A percentile compares a stretch with the other conserved stretches of the same genome.
phyloP scores from a whole-genome alignment of 1,140 invertebrate species.

The Listronotus bonariensis region DNA sequence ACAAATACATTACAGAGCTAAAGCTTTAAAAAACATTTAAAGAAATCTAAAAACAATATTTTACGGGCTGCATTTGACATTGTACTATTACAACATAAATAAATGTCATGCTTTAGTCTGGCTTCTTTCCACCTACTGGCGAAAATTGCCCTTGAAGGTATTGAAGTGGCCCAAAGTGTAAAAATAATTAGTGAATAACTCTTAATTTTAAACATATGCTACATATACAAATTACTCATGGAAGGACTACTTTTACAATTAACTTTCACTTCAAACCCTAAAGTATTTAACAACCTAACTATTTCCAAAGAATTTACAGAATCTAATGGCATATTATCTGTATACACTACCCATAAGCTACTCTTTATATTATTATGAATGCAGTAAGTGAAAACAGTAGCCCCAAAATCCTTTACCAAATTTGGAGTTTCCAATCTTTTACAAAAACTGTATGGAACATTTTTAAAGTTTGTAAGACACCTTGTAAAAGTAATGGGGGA shows the following conservation, averaged over 20 bases:
- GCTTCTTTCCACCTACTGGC: no score
- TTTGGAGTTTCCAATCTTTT: conserved; percentile 45
- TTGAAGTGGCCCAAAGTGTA: no score
- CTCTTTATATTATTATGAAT: conserved; percentile 34
- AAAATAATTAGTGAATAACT: no score
- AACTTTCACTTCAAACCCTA: conserved; percentile 24
- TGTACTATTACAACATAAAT: no score
- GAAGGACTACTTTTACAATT: conserved; percentile 18
- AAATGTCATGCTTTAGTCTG: no score
- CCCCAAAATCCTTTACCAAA: conserved; percentile 44
- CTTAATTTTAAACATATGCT: conserved; percentile 19
- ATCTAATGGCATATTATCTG: conserved; percentile 44
- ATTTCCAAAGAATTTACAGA: conserved; percentile 44
- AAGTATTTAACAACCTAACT: conserved; percentile 39
- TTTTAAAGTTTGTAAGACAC: conserved; percentile 32
- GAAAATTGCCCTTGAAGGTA: no score
- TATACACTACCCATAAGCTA: conserved; percentile 43
- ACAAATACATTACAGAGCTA: no score
- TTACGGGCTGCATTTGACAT: no score
- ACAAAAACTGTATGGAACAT: conserved; percentile 27
- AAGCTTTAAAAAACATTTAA: no score
- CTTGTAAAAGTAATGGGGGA: conserved; percentile 33
- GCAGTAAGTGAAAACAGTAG: conserved; percentile 44
- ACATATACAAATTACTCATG: conserved; percentile 48
- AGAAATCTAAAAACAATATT: no score